These are phyloP conservation scores for Monopterus albus DNA, from an alignment of 2,113 vertebrate genomes.

Conservation along the genomic window DNA sequence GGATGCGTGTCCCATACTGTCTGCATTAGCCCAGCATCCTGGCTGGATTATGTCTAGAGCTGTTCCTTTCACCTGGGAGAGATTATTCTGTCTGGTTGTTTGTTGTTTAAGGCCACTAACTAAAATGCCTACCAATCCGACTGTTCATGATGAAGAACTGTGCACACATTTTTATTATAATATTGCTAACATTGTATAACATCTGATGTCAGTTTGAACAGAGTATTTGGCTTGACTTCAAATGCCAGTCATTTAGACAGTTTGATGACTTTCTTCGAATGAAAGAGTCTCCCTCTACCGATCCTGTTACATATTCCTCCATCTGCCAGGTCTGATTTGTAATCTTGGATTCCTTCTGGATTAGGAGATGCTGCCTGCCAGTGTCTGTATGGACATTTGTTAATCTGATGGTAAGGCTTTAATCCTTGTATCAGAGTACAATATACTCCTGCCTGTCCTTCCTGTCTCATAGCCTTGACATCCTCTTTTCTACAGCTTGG, in stretches of 20 bases:
- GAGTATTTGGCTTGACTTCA: background rate
- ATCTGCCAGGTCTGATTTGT: conserved; percentile 53
- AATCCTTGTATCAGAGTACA: conserved; percentile 69
- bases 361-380: conserved; percentile 50
- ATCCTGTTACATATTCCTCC: conserved; percentile 27
- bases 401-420: conserved; percentile 78
- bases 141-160: conserved; percentile 21
- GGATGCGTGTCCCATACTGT: conserved; percentile 26
- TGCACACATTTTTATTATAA: conserved; percentile 17
- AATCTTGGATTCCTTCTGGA: conserved; percentile 65
- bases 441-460: too few relatives aligned
- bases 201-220: conserved; percentile 17
- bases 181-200: background rate
- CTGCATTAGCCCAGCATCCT: conserved; percentile 14
- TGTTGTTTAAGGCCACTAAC: conserved; percentile 38
- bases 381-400: conserved; percentile 58
- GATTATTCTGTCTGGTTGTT: conserved; percentile 23
- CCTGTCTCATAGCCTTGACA: conserved; percentile 31
- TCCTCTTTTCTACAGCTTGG: conserved; percentile 31
- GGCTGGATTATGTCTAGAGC: conserved; percentile 22
- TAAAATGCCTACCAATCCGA: conserved; percentile 46
- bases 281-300: conserved; percentile 14
- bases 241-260: conserved; percentile 9
- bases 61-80: conserved; percentile 31
- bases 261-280: background rate